Evolutionary conservation across 1,140 invertebrate species (phyloP).

Genomic region (Papilio xuthus): DNA sequence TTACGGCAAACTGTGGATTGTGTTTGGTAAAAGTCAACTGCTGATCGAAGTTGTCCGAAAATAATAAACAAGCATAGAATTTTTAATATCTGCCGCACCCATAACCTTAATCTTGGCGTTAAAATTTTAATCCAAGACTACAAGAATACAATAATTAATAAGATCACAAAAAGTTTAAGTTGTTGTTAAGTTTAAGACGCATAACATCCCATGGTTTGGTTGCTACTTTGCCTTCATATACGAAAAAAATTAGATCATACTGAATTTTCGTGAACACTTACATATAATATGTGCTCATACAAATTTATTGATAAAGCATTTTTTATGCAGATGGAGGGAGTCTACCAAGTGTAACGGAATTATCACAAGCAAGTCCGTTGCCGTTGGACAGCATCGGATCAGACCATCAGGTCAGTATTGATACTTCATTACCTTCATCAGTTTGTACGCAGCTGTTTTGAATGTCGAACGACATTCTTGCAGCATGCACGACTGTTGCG

Average conservation of each 20-base stretch:
- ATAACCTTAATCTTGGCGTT: no score
- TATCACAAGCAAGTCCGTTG: slow-evolving; percentile 40
- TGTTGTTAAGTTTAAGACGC: neutral
- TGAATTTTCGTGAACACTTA: neutral
- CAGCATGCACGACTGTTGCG: neutral
- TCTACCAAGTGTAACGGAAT: slow-evolving; percentile 40
- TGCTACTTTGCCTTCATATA: neutral
- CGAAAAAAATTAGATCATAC: neutral
- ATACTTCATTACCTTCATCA: neutral
- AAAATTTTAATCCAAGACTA: no score
- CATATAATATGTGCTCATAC: neutral
- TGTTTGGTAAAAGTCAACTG: no score
- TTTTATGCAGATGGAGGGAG: slow-evolving; percentile 40
- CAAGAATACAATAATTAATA: no score
- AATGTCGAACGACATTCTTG: neutral
- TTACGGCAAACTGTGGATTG: no score
- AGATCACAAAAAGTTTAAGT: no score
- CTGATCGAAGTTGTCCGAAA: no score
- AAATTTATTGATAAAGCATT: neutral
- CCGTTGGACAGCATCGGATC: slow-evolving; percentile 40
- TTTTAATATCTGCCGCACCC: no score
- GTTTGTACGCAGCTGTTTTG: neutral
- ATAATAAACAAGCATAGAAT: no score
- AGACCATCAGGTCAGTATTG: slow-evolving; percentile 43
- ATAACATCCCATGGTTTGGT: neutral